Percentiles rank a stretch among this genome's conserved stretches.
phyloP scores from a whole-genome alignment of 2,888 invertebrate species.

The Apomyelois bistriatella region DNA sequence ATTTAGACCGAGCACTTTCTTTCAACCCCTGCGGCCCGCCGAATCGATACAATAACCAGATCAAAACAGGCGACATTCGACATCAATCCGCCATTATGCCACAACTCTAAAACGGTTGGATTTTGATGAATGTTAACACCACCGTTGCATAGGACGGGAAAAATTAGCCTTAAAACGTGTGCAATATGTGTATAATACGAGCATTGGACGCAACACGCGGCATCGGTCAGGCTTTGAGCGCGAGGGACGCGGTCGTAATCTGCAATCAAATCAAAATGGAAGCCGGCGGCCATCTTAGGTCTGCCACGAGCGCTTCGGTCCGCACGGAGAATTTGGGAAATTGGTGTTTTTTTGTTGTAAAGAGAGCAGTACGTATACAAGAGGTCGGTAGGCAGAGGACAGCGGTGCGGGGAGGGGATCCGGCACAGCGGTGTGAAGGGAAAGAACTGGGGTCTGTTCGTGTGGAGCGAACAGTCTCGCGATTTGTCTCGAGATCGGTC shows the following conservation, averaged over 20 bases:
- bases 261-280: slow-evolving; percentile 80
- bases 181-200: slow-evolving; percentile 64
- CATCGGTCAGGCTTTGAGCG: slow-evolving; percentile 70
- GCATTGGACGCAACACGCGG: slow-evolving; percentile 53
- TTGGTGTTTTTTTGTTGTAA: slow-evolving; percentile 78
- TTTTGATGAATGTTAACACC: slow-evolving; percentile 24
- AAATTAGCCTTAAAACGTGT: slow-evolving; percentile 76
- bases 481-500: slow-evolving; percentile 47
- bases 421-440: slow-evolving; percentile 78
- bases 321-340: slow-evolving; percentile 77
- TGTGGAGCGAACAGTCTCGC: slow-evolving; percentile 32
- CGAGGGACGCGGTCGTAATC: slow-evolving; percentile 70
- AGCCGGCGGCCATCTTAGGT: slow-evolving; percentile 77
- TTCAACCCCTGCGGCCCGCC: slow-evolving; percentile 38
- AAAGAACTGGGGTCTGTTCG: slow-evolving; percentile 59
- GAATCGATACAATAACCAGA: slow-evolving; percentile 66
- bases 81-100: slow-evolving; percentile 27
- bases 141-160: slow-evolving; percentile 69
- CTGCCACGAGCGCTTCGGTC: slow-evolving; percentile 70
- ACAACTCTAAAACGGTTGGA: slow-evolving; percentile 16
- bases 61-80: slow-evolving; percentile 19
- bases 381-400: slow-evolving; percentile 74
- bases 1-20: slow-evolving; percentile 51
- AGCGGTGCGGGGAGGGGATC: slow-evolving; percentile 56
- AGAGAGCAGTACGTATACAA: slow-evolving; percentile 75